phyloP scores from a whole-genome alignment of 2,888 invertebrate species.

The Epistrophella euchroma region DNA sequence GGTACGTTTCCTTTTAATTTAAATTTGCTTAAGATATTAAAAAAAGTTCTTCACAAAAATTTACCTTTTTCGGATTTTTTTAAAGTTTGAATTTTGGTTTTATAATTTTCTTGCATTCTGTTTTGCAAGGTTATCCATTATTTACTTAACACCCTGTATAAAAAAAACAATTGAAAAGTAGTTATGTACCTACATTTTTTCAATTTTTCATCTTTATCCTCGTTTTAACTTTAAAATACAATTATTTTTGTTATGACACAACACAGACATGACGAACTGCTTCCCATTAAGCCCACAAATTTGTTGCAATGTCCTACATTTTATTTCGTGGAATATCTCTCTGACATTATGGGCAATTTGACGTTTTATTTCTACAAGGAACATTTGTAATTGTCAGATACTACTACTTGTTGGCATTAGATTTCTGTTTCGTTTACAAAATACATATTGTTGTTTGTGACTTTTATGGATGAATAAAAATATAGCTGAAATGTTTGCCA shows the following conservation, averaged over 20 bases:
- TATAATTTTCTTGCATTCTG: too few species aligned
- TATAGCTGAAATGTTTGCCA: slow-evolving; percentile 41
- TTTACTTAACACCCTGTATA: too few species aligned
- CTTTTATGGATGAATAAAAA: slow-evolving; percentile 46
- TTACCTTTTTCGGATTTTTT: too few species aligned
- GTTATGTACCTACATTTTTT: too few species aligned
- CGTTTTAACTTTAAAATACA: background rate
- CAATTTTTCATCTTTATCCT: too few species aligned
- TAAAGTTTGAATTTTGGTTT: too few species aligned
- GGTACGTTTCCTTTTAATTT: too few species aligned
- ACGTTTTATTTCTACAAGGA: slow-evolving; percentile 46
- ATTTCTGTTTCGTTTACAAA: slow-evolving; percentile 43
- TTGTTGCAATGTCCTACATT: background rate
- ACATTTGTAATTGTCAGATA: slow-evolving; percentile 69
- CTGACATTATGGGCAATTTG: slow-evolving; percentile 46
- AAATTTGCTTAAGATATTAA: too few species aligned
- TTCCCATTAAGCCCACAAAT: background rate
- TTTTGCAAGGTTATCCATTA: too few species aligned
- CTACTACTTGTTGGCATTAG: slow-evolving; percentile 60
- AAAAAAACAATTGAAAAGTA: too few species aligned
- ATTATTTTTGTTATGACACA: background rate
- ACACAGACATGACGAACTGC: background rate
- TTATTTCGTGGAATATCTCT: slow-evolving; percentile 25
- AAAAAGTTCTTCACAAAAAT: too few species aligned
- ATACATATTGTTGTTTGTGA: slow-evolving; percentile 9